phyloP scores from a whole-genome alignment of 2,888 invertebrate species.

The Tiliacea citrago region DNA sequence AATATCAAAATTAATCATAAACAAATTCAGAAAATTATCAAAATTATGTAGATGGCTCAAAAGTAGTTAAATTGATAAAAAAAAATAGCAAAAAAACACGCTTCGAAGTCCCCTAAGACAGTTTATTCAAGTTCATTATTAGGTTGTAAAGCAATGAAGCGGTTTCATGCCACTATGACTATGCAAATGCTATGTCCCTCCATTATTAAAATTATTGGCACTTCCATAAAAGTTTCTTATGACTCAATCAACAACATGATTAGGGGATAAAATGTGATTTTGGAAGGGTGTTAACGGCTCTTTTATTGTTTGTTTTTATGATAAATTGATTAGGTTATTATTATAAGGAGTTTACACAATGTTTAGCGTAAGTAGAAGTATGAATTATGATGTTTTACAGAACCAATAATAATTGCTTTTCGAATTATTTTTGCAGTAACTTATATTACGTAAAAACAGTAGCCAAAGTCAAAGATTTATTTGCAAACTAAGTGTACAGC shows the following conservation, averaged over 20 bases:
- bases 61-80: background rate
- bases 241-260: conserved; percentile 53
- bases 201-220: conserved; percentile 39
- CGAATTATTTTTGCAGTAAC: background rate
- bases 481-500: no score
- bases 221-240: conserved; percentile 49
- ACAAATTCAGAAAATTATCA: background rate
- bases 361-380: background rate
- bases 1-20: background rate
- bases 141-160: conserved; percentile 45
- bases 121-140: conserved; percentile 47
- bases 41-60: background rate
- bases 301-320: conserved; percentile 17
- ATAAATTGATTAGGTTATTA: conserved; percentile 2
- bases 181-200: conserved; percentile 54
- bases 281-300: conserved; percentile 27
- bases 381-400: background rate
- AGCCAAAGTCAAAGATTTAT: no score
- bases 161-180: conserved; percentile 58
- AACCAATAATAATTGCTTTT: background rate
- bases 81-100: conserved; percentile 3
- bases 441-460: no score
- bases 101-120: conserved; percentile 1
- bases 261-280: conserved; percentile 42
- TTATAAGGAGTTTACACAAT: background rate